Base-by-base conservation (phyloP, 2,888 invertebrate genomes). In the Pollenia amentaria region DNA sequence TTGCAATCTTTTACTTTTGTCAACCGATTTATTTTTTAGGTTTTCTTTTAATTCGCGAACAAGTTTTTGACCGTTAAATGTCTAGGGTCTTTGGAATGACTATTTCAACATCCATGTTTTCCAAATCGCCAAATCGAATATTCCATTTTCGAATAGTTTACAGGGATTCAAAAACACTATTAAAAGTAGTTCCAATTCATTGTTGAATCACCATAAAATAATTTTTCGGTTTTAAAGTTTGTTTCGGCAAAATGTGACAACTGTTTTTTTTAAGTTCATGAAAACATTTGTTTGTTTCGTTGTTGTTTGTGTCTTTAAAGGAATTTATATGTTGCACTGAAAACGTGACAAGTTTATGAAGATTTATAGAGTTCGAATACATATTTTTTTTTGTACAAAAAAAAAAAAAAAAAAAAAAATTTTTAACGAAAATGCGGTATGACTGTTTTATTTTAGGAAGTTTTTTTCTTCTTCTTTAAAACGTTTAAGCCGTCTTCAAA, bases 311-410 rank as follows among this genome's bases (percentile, higher is more conserved):
- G 69, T 42, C 46, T 64, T 62, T 79, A 76, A 88, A 89, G 88
- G 90, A 90, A 92, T 91, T 92, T 91, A 91, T 91, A 90, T 90
- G 90, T 91, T 92, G 92, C 90, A 92, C 91, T 91, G 89, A 90
- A 91, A 92, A 92, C 92, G 92, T 92, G 92, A 92, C 92, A 92
- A 90, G 91, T 90, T 92, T 92, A 91, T 92, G 91, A 91, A 92
- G 92, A 92, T 92, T 92, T 91, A 92, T 92, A 88, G 90, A 89
- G 91, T 91, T 91, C 91, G 90, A 88, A 84, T 77, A 69, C 16
- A 69, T 76, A 62, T 86, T 78, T 84, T 72, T 48, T 60, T 55
- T 64, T 62, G 2, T 29, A 21, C 72, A n/a, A 51, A 65, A 65
- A 53, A 75, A 12, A 57, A 64, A 55, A 62, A 40, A 46, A 9